Evolutionary conservation across 2,797 vertebrate species (phyloP).

Genomic region (Galaxias olidus): DNA sequence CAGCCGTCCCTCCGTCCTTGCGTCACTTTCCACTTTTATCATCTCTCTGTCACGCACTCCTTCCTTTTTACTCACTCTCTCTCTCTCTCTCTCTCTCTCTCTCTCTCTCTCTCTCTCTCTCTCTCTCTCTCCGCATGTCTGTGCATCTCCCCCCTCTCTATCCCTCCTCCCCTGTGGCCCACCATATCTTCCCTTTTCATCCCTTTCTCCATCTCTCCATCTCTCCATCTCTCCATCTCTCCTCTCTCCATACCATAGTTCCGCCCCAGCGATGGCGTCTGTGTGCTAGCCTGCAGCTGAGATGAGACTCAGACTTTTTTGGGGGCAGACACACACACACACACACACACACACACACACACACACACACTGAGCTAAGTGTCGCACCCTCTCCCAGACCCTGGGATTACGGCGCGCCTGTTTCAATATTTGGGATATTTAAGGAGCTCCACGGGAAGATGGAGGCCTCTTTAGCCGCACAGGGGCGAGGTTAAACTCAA

Average conservation of each 20-base stretch:
- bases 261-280: conserved; percentile 47
- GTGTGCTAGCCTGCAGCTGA: conserved; percentile 60
- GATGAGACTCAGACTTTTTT: conserved; percentile 57
- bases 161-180: conserved; percentile 18
- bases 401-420: conserved; percentile 67
- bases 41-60: conserved; percentile 9
- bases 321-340: conserved; percentile 72
- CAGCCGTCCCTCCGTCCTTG: no score
- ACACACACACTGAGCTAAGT: conserved; percentile 74
- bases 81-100: conserved; percentile 6
- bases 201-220: not conserved
- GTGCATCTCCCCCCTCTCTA: conserved; percentile 2
- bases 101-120: conserved; percentile 34
- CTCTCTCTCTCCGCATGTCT: conserved; percentile 43
- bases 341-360: conserved; percentile 73
- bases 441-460: conserved; percentile 50
- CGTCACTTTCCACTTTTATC: no score
- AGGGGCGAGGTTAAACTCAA: conserved; percentile 42
- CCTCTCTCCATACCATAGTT: conserved; percentile 24
- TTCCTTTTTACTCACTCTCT: conserved; percentile 31
- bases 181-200: not conserved
- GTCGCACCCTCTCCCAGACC: conserved; percentile 59
- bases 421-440: conserved; percentile 71
- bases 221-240: conserved; percentile 22
- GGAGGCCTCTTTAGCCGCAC: conserved; percentile 26